phyloP scores from a whole-genome alignment of 2,113 vertebrate genomes.

The Nicator chloris region DNA sequence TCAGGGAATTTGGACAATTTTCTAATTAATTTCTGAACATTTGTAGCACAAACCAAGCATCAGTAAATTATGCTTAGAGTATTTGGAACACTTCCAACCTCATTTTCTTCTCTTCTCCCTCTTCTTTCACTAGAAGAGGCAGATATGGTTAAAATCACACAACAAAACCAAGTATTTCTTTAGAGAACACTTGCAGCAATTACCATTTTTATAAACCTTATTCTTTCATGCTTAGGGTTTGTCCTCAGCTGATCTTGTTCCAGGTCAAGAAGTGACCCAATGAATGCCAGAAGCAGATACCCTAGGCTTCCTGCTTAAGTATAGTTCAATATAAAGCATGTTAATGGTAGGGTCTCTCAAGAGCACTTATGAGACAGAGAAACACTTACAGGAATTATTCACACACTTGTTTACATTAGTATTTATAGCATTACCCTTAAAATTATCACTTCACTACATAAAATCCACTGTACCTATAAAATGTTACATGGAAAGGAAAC shows the following conservation, averaged over 20 bases:
- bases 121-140: background rate
- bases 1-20: conserved; percentile 23
- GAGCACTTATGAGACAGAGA: background rate
- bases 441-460: background rate
- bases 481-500: background rate
- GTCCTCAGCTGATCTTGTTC: background rate
- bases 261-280: background rate
- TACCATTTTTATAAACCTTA: background rate
- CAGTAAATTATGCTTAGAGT: conserved; percentile 25
- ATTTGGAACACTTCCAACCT: conserved; percentile 42
- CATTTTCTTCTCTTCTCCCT: background rate
- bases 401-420: background rate
- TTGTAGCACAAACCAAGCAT: conserved; percentile 14
- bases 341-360: background rate
- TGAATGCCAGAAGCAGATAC: background rate
- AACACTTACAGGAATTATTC: background rate
- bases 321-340: background rate
- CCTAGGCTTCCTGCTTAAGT: background rate
- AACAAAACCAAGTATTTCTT: background rate
- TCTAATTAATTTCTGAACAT: conserved; percentile 54
- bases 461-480: background rate
- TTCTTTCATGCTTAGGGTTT: background rate
- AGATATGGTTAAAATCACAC: background rate
- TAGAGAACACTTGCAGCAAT: background rate
- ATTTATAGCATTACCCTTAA: background rate